These are phyloP conservation scores for Drosophila macrospina DNA, from an alignment of 2,888 invertebrate species.

Conservation along the genomic window DNA sequence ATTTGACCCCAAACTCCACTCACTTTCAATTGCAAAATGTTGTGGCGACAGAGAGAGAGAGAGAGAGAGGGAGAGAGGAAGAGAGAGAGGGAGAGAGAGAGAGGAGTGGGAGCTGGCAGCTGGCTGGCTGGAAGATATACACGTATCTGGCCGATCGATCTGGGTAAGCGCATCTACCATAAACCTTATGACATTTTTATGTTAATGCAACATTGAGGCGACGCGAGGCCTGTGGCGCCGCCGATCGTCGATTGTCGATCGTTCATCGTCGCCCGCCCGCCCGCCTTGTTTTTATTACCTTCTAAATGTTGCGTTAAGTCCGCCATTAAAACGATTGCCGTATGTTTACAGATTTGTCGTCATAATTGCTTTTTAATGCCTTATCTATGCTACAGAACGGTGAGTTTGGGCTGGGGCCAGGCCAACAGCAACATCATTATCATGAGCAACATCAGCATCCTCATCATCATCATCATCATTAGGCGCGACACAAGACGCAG, in stretches of 20 bases:
- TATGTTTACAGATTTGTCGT: constrained; percentile 83
- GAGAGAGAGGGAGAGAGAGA: not conserved
- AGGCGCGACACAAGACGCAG: constrained; percentile 48
- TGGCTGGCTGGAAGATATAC: constrained; percentile 27
- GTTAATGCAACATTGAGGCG: constrained; percentile 73
- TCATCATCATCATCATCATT: constrained; percentile 56
- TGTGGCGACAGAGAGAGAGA: constrained; percentile 2
- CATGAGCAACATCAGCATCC: not conserved
- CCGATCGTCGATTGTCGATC: constrained; percentile 7
- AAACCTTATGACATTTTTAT: constrained; percentile 82
- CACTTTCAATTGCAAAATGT: constrained; percentile 66
- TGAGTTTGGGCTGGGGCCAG: constrained; percentile 14
- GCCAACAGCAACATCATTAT: constrained; percentile 16
- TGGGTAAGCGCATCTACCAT: constrained; percentile 69
- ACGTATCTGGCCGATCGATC: constrained; percentile 65
- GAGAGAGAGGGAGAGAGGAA: not conserved
- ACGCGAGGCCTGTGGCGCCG: constrained; percentile 35
- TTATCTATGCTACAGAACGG: constrained; percentile 67
- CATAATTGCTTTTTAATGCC: constrained; percentile 83
- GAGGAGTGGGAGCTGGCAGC: constrained; percentile 28
- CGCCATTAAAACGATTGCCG: constrained; percentile 80
- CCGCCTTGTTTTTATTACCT: constrained; percentile 75
- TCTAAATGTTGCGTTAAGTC: constrained; percentile 81
- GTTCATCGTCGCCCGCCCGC: constrained; percentile 29
- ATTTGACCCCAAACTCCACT: constrained; percentile 17